Evolutionary conservation across 2,113 vertebrate species (phyloP).

Genomic region (Halcyon malimbica): DNA sequence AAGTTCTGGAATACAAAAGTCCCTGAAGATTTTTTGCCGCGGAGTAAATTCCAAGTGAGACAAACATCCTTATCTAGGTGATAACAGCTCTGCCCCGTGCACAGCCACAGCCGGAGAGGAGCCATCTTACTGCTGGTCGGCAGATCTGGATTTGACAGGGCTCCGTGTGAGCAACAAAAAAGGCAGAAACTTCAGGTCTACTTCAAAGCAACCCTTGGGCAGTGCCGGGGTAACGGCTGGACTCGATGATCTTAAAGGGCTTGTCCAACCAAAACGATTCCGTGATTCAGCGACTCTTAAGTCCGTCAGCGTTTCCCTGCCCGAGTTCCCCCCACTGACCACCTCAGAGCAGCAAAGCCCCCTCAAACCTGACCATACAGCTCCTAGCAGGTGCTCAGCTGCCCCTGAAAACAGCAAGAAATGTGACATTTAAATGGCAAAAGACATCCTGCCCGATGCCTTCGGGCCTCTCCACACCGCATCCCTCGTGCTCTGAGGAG

Average conservation of each 20-base stretch:
- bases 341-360: background rate
- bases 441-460: background rate
- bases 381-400: background rate
- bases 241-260: background rate
- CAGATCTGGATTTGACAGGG: background rate
- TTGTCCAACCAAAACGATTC: too few species aligned
- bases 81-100: background rate
- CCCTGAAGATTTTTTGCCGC: background rate
- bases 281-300: too few species aligned
- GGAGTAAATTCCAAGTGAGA: background rate
- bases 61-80: rapidly evolving
- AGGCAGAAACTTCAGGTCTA: background rate
- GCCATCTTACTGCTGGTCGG: background rate
- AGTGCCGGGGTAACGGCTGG: background rate
- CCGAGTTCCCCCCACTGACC: background rate
- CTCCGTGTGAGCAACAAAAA: rapidly evolving
- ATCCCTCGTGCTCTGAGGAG: rapidly evolving
- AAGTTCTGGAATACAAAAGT: background rate
- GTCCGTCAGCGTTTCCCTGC: rapidly evolving
- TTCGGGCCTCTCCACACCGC: background rate
- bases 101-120: background rate
- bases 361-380: background rate
- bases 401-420: background rate
- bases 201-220: background rate
- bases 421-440: background rate